Percentiles rank a stretch among this genome's conserved stretches.
phyloP scores from a whole-genome alignment of 2,797 vertebrate species.

The Sus cebifrons region DNA sequence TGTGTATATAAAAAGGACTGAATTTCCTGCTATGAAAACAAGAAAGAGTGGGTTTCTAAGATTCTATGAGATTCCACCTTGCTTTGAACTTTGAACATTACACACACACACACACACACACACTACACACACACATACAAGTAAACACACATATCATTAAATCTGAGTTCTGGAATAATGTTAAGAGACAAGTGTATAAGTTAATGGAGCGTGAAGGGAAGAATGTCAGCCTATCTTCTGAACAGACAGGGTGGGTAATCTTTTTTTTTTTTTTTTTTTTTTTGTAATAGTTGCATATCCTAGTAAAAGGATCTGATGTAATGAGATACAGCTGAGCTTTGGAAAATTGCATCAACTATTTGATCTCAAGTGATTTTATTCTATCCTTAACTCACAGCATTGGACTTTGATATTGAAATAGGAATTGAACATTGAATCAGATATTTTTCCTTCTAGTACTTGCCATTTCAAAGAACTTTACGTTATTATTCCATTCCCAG shows the following conservation, averaged over 20 bases:
- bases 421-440: conserved; percentile 61
- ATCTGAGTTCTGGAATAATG: conserved; percentile 19
- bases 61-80: background rate
- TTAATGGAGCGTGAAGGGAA: conserved; percentile 24
- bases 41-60: background rate
- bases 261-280: background rate
- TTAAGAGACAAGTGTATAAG: conserved; percentile 39
- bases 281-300: conserved; percentile 18
- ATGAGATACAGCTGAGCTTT: conserved; percentile 71
- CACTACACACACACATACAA: too few species aligned
- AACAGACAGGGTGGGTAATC: conserved; percentile 2
- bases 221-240: conserved; percentile 40
- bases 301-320: conserved; percentile 59
- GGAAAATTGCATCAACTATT: conserved; percentile 76
- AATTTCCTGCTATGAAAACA: background rate
- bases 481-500: conserved; percentile 54
- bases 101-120: too few species aligned
- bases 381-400: conserved; percentile 64
- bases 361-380: conserved; percentile 75
- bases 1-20: background rate
- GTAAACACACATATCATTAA: background rate
- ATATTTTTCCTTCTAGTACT: conserved; percentile 57
- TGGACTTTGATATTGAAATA: conserved; percentile 74
- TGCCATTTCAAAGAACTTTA: conserved; percentile 76
- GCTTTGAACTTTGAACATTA: conserved; percentile 54